Base-by-base conservation (phyloP, 2,113 vertebrate species). In the Octodon degus region DNA sequence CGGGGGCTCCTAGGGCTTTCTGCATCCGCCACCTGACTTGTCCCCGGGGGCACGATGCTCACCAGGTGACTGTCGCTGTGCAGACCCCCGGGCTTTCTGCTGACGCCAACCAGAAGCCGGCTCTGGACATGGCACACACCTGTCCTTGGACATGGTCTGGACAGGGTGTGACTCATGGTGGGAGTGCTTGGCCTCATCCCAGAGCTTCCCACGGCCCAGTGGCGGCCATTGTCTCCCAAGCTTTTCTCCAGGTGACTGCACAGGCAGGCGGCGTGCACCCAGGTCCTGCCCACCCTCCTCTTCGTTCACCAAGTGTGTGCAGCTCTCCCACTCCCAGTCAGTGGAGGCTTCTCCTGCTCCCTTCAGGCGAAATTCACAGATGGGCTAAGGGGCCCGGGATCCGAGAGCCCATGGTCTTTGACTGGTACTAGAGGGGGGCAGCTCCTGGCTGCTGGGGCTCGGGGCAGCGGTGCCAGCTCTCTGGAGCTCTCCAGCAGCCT, bases 121-220 rank as follows among this genome's bases (percentile, higher is more conserved):
- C 4, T 2, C 24, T 10, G 47, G 60, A 43, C 11, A 47, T 1
- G 13, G 74, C 8, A 7, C 19, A 47, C 1, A 1, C 8, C 10
- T 79, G 34, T 40, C 24, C 77, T 22, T 55, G 62, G 24, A 3
- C 14, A 34, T 90, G 87, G 24, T 30, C 20, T 80, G n/a, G 30
- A 9, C 58, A 65, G 12, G 74, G 9, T 37, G 32, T 16, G 22
- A 10, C 25, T 11, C 14, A 32, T 2, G 11, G 27, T 2, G 11
- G 27, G 70, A 37, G 6, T n/a, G 47, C 24, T 32, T 5, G 34
- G 30, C 63, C 40, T 55, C n/a, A 16, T 43, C 63, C 47, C 25
- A 70, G 43, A 22, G 50, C 11, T 40, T 90, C 25, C 63, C 77
- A 40, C 1, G 2, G 25, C 2, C 8, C 47, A 24, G 16, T 13